Evolutionary conservation across 2,888 invertebrate genomes (phyloP), one percentile per base, ranked within the genome.

Genomic region (Ornithoptera priamus): DNA sequence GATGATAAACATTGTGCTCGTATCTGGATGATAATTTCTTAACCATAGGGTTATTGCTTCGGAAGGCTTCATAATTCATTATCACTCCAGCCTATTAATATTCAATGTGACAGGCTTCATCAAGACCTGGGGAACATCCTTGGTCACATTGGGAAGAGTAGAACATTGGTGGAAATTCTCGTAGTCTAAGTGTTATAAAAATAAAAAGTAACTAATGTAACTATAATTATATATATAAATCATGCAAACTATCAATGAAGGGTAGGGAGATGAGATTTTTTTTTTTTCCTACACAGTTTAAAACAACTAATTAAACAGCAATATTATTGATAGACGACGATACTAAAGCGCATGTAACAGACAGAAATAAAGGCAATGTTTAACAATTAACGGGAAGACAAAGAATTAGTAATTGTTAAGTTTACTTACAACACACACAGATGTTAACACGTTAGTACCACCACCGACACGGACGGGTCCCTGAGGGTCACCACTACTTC

Each of bases 381-480:
- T 62, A 68, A 68, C 50, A 63, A 17, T 30, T 66, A 30, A 73
- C 64, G 65, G 60, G 53, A 53, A 71, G 62, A 74, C 66, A 72
- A 83, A 80, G 17, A 50, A 90, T 89, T 90, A 91, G 89, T 89
- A 89, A 82, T 80, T 30, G 82, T 84, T 86, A 86, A 85, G 76
- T 84, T 88, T 92, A 92, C 91, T 92, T 92, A 92, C 91, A 90
- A 89, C 81, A 88, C 83, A 80, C 81, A 88, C 83, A 80, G 84
- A 75, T 81, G 88, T 88, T 88, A 89, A 85, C 75, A 80, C 82
- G 81, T 82, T 83, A 83, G 78, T 74, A 89, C 90, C 92, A 89
- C 85, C 90, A 91, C 92, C 92, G 81, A 82, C 85, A 85, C 82
- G 78, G 75, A 78, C 78, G 77, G 77, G 77, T 75, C 76, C 76